Conservation (phyloP, 2,888 invertebrate genomes). For the Nemotelus nigrinus region DNA sequence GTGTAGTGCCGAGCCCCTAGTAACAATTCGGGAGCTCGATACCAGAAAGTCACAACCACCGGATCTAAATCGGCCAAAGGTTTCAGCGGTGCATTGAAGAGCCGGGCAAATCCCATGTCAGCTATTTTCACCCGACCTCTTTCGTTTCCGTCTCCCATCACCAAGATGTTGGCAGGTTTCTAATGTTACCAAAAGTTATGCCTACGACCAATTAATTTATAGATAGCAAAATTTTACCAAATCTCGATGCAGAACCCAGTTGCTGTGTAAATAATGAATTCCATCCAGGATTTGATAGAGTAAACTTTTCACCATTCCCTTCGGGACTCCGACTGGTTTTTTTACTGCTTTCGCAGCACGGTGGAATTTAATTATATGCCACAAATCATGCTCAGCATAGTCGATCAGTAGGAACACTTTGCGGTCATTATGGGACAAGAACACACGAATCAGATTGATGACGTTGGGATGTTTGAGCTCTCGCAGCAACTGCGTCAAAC, state of each 20-base stretch:
- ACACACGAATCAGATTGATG: constrained; percentile 94
- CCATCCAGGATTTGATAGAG: constrained; percentile 98
- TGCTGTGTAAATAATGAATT: constrained; percentile 98
- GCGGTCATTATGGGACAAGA: constrained; percentile 93
- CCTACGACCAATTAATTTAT: constrained; percentile 52
- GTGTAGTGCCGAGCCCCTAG: constrained; percentile 97
- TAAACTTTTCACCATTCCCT: constrained; percentile 97
- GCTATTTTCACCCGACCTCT: constrained; percentile 97
- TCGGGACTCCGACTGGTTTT: constrained; percentile 94
- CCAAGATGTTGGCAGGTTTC: constrained; percentile 99
- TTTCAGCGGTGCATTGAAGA: constrained; percentile 97
- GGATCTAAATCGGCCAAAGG: constrained; percentile 98
- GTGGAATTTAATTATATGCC: constrained; percentile 99
- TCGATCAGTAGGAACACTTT: constrained; percentile 98
- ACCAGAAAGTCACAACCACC: constrained; percentile 99
- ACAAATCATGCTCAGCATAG: constrained; percentile 98
- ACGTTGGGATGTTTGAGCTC: constrained; percentile 98
- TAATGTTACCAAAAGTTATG: constrained; percentile 57
- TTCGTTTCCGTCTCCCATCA: constrained; percentile 99
- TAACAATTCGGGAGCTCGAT: constrained; percentile 94
- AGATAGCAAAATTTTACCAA: constrained; percentile 68
- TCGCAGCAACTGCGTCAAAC: constrained; percentile 79
- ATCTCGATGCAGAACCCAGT: constrained; percentile 98
- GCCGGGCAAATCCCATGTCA: constrained; percentile 98
- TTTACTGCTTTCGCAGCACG: constrained; percentile 97